These are phyloP conservation scores for Calameuta filiformis DNA, from an alignment of 2,888 invertebrate species.

Conservation along the genomic window DNA sequence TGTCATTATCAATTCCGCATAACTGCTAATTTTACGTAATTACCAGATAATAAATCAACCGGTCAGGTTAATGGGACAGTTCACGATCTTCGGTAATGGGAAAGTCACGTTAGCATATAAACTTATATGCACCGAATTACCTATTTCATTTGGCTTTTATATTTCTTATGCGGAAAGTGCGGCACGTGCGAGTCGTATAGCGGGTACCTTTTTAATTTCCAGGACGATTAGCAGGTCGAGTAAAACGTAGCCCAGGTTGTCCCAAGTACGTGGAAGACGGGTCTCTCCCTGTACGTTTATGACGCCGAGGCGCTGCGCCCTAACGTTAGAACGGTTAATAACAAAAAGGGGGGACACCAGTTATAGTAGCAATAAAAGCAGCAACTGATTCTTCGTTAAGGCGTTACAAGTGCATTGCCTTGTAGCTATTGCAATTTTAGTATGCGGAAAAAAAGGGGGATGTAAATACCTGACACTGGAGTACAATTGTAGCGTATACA, in stretches of 20 bases:
- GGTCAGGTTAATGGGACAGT: slow-evolving; percentile 45
- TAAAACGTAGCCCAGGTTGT: background rate
- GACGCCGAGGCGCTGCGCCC: background rate
- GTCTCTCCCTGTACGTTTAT: background rate
- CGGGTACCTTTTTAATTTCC: background rate
- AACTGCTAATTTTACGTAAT: slow-evolving; percentile 52
- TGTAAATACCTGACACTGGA: background rate
- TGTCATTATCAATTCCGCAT: slow-evolving; percentile 52
- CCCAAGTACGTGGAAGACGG: background rate
- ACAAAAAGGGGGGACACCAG: background rate
- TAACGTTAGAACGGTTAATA: background rate
- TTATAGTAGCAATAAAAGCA: background rate
- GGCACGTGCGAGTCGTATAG: background rate
- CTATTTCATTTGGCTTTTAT: background rate
- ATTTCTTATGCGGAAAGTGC: background rate
- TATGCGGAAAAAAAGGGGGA: background rate
- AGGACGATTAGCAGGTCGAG: background rate
- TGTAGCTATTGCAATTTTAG: background rate
- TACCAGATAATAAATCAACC: slow-evolving; percentile 48
- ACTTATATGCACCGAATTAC: background rate
- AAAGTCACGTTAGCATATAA: slow-evolving; percentile 23
- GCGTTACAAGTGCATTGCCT: background rate
- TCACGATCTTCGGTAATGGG: slow-evolving; percentile 28
- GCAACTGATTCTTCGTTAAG: background rate
- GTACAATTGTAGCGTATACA: background rate